Evolutionary conservation across 2,888 invertebrate genomes (phyloP).

Genomic region (Idaea biselata): DNA sequence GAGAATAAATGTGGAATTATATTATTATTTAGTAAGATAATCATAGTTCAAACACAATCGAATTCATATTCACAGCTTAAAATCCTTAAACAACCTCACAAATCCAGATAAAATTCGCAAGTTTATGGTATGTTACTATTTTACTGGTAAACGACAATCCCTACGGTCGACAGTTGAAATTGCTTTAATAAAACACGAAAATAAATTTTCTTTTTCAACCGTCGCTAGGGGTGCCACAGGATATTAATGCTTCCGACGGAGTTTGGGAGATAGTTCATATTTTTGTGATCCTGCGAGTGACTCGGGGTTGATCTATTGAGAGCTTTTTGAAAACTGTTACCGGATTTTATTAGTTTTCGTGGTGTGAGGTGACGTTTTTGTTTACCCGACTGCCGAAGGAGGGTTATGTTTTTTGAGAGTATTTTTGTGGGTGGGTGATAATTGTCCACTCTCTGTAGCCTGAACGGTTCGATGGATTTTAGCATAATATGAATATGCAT

Average conservation of each 20-base stretch:
- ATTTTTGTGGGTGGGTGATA: no score
- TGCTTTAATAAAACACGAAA: slow-evolving; percentile 64
- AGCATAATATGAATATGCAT: no score
- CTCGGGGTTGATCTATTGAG: slow-evolving; percentile 1
- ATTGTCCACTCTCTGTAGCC: no score
- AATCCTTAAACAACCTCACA: background rate
- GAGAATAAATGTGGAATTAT: no score
- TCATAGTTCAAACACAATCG: background rate
- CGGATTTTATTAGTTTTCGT: background rate
- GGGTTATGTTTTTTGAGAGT: no score
- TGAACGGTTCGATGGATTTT: no score
- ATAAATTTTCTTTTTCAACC: slow-evolving; percentile 56
- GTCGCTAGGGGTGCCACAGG: slow-evolving; percentile 30
- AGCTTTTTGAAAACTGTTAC: background rate
- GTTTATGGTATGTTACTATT: slow-evolving; percentile 17
- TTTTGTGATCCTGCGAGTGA: slow-evolving; percentile 17
- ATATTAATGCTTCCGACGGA: slow-evolving; percentile 41
- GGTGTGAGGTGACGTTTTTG: background rate
- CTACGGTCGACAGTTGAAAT: slow-evolving; percentile 42
- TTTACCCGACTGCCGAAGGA: no score
- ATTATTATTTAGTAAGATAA: no score
- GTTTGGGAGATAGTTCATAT: slow-evolving; percentile 28
- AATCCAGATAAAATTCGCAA: background rate
- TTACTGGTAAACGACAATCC: slow-evolving; percentile 34
- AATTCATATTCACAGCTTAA: background rate